A percentile compares a stretch with the other conserved stretches of the same genome.
Conservation (phyloP, 2,113 vertebrate species). For the Phylloscopus whistleri region DNA sequence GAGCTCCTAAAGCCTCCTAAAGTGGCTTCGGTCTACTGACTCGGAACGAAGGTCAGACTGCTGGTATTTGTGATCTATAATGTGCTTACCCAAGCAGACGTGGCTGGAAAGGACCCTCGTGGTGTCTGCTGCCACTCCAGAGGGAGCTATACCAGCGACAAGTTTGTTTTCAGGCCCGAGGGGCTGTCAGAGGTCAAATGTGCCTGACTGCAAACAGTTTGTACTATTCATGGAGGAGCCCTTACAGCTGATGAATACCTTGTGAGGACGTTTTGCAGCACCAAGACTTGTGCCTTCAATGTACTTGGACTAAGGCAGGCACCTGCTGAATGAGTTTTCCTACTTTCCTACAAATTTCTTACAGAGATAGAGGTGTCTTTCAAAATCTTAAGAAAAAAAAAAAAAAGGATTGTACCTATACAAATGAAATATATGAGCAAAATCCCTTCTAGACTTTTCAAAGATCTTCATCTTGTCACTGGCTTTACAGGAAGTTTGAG, state of each 20-base stretch:
- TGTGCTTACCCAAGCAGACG: neutral
- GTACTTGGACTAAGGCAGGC: neutral
- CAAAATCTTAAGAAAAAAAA: neutral
- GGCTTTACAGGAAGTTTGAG: neutral
- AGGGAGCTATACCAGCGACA: neutral
- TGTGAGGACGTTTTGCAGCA: neutral
- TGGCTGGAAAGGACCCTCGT: neutral
- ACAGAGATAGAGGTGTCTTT: neutral
- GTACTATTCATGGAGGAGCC: neutral
- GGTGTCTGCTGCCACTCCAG: neutral
- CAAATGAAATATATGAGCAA: neutral
- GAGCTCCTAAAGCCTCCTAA: neutral
- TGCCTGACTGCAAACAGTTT: neutral
- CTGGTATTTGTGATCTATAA: neutral
- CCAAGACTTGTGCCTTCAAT: accelerated
- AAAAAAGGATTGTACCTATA: neutral
- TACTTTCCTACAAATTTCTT: neutral
- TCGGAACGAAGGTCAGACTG: neutral
- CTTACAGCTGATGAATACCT: neutral
- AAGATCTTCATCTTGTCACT: neutral
- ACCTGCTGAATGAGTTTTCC: neutral
- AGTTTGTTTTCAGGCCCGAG: neutral
- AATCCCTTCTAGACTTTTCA: neutral
- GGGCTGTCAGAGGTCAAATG: neutral
- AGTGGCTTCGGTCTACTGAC: neutral